A percentile compares a stretch with the other conserved stretches of the same genome.
phyloP scores from a whole-genome alignment of 2,797 vertebrate species.

The Cichlasoma orientale region DNA sequence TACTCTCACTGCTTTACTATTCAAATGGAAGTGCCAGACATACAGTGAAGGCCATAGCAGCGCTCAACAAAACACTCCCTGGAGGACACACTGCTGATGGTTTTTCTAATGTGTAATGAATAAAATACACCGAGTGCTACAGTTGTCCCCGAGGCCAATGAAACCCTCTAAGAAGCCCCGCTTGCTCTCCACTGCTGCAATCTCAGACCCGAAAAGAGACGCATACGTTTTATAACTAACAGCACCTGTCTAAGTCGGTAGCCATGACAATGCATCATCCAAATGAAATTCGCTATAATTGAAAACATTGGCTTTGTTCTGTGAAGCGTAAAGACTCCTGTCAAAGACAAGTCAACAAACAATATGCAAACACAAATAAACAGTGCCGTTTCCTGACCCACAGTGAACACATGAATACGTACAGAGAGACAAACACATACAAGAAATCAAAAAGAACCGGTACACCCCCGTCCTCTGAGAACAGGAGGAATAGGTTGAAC shows the following conservation, averaged over 20 bases:
- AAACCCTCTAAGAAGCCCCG: constrained; percentile 52
- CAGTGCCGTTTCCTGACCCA: constrained; percentile 30
- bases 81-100: constrained; percentile 65
- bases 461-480: constrained; percentile 19
- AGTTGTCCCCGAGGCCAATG: constrained; percentile 59
- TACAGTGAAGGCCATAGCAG: constrained; percentile 53
- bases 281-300: constrained; percentile 72
- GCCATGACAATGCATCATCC: constrained; percentile 71
- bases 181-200: constrained; percentile 9
- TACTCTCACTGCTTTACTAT: constrained; percentile 53
- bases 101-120: constrained; percentile 75
- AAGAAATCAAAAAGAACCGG: background rate
- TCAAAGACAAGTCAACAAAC: constrained; percentile 60
- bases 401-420: constrained; percentile 22
- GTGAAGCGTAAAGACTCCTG: constrained; percentile 48
- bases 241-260: constrained; percentile 61
- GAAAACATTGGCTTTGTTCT: constrained; percentile 70
- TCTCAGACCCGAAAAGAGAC: constrained; percentile 8
- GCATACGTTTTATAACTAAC: constrained; percentile 55
- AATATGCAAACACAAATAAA: constrained; percentile 63
- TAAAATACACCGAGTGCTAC: constrained; percentile 59
- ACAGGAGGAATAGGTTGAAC: constrained; percentile 48
- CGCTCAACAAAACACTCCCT: constrained; percentile 72
- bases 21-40: constrained; percentile 54
- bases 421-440: background rate